These are phyloP conservation scores for Biston betularia DNA, from an alignment of 2,888 invertebrate genomes.

Conservation along the genomic window DNA sequence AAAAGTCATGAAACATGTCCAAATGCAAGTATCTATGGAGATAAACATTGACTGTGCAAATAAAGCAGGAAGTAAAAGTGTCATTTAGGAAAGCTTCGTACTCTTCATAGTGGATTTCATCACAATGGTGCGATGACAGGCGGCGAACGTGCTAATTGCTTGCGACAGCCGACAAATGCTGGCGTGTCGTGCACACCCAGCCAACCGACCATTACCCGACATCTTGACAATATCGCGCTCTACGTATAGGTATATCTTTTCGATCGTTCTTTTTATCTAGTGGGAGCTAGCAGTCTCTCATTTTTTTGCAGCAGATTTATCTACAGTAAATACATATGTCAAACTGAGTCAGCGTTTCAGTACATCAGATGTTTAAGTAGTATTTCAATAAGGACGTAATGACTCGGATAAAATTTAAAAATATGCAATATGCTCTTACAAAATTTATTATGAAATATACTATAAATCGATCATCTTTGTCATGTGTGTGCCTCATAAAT, in stretches of 20 bases:
- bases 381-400: slow-evolving; percentile 13
- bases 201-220: slow-evolving; percentile 35
- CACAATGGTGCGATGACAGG: slow-evolving; percentile 68
- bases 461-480: slow-evolving; percentile 48
- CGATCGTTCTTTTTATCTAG: slow-evolving; percentile 4
- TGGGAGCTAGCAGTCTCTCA: slow-evolving; percentile 2
- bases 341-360: no score
- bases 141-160: slow-evolving; percentile 76
- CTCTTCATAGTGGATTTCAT: slow-evolving; percentile 44
- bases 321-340: slow-evolving; percentile 3
- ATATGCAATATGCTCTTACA: slow-evolving; percentile 26
- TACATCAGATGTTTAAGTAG: slow-evolving; percentile 17
- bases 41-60: slow-evolving; percentile 1
- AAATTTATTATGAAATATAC: slow-evolving; percentile 49
- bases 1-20: neutral
- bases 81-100: slow-evolving; percentile 24
- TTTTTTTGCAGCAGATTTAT: neutral
- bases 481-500: slow-evolving; percentile 55
- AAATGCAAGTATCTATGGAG: neutral
- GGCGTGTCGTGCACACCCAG: slow-evolving; percentile 57
- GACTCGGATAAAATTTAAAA: slow-evolving; percentile 22
- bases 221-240: slow-evolving; percentile 16
- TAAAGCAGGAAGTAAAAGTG: slow-evolving; percentile 24
- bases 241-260: slow-evolving; percentile 8
- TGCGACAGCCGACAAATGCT: slow-evolving; percentile 58